Base-by-base conservation (phyloP, 2,888 invertebrate species). In the Papilio protenor region DNA sequence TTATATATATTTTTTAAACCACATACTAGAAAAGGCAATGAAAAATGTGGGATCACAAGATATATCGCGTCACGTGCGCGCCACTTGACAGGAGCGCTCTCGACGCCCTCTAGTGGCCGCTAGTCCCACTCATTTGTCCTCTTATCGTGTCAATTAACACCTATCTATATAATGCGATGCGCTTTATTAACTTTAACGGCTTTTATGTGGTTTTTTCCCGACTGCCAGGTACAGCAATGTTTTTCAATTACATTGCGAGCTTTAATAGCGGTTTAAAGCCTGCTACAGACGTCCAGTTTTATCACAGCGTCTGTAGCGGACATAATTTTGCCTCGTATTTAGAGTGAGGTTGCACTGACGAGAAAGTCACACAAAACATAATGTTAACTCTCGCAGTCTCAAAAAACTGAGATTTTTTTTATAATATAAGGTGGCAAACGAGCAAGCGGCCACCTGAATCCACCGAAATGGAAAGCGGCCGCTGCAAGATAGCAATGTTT, bases 61-160 rank as follows among this genome's bases (percentile, higher is more conserved):
- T 72, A 72, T 72, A 72, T 72, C 55, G 40, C 55, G 52, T 72
- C 72, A 72, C 72, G 72, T 85, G 81, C 80, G 84, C 70, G 77
- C 77, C 80, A 81, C 79, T 81, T 78, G 66, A 66, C 75, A 59
- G 57, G 77, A 78, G 80, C 79, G 82, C 84, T 82, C 83, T 83
- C 81, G 80, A 81, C 81, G 23, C 66, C 33, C 64, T 16, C 66
- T 40, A 66, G 66, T 82, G 82, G 82, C 82, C 83, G 85, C 84
- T 83, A 80, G 80, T 79, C 82, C 81, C 79, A 72, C 81, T 84
- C 85, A 86, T 87, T 87, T 86, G 84, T 87, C 81, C 82, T 81
- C 77, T 75, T 77, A 79, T 74, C 78, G 73, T 74, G 52, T 77
- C 81, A 82, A 82, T 83, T 82, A 78, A 79, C 78, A 81, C 81